Evolutionary conservation across 2,113 vertebrate genomes (phyloP).

Genomic region (Brachyistius frenatus): DNA sequence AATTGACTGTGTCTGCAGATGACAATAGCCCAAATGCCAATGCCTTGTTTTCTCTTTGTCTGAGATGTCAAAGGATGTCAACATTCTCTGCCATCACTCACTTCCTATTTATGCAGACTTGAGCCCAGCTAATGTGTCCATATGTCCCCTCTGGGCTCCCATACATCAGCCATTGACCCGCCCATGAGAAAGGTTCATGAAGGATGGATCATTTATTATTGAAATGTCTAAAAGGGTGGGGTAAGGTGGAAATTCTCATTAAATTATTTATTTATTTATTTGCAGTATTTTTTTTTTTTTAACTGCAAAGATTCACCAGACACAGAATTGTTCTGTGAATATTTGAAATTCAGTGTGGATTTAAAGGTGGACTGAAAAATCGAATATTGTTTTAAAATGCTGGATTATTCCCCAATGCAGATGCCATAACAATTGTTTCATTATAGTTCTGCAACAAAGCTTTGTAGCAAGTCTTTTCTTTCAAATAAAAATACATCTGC

Average conservation of each 20-base stretch:
- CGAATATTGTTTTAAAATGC: too few relatives aligned
- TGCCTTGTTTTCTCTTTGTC: conserved; percentile 60
- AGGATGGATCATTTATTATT: conserved; percentile 80
- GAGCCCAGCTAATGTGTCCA: conserved; percentile 63
- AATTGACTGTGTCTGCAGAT: conserved; percentile 36
- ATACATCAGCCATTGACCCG: conserved; percentile 78
- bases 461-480: neutral
- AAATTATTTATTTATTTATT: neutral
- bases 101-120: conserved; percentile 64
- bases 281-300: conserved; percentile 54
- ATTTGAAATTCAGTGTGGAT: neutral
- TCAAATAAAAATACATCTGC: conserved; percentile 14
- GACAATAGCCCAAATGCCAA: conserved; percentile 46
- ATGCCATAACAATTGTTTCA: neutral
- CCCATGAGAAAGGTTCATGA: conserved; percentile 62
- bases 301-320: conserved; percentile 54
- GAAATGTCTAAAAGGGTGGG: conserved; percentile 66
- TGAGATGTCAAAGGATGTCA: conserved; percentile 69
- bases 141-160: conserved; percentile 73
- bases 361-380: too few relatives aligned
- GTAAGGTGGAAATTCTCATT: conserved; percentile 53
- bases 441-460: neutral
- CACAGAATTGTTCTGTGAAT: conserved; percentile 12
- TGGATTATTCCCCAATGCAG: neutral
- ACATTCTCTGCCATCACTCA: conserved; percentile 63